These are phyloP conservation scores for Rhegmatorhina hoffmannsi DNA, from an alignment of 2,113 vertebrate genomes.

Conservation along the genomic window DNA sequence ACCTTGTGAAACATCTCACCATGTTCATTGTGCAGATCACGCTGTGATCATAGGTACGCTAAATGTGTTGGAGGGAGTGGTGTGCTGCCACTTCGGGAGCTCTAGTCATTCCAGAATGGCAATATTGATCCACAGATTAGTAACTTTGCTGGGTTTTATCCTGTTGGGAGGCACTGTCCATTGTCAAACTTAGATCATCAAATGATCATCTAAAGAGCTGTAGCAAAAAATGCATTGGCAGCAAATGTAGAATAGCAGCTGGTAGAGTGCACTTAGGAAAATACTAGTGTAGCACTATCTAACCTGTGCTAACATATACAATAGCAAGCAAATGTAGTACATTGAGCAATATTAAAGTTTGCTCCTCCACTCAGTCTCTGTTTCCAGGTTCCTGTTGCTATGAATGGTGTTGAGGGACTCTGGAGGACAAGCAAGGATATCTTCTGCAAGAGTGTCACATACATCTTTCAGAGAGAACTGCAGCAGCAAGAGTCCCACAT, in stretches of 20 bases:
- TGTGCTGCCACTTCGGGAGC: neutral
- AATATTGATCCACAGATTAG: neutral
- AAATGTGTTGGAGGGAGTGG: neutral
- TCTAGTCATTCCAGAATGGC: neutral
- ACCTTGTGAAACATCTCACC: rapidly evolving
- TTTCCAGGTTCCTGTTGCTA: neutral
- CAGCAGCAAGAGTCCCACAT: neutral
- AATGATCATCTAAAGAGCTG: neutral
- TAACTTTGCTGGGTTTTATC: neutral
- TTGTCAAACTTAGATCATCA: neutral
- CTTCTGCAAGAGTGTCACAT: neutral
- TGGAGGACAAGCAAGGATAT: neutral
- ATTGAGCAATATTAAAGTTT: neutral
- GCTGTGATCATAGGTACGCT: rapidly evolving
- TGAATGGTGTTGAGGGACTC: neutral
- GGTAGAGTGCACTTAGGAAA: neutral
- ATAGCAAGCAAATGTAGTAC: neutral
- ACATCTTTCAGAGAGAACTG: neutral
- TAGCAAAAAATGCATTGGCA: neutral
- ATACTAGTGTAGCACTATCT: neutral
- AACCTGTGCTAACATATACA: neutral
- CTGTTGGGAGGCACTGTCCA: neutral
- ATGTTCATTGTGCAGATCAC: rapidly evolving
- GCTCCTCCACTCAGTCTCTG: neutral
- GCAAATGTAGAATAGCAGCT: neutral